Conservation (phyloP, 2,113 vertebrate genomes). For the Taurulus bubalis region DNA sequence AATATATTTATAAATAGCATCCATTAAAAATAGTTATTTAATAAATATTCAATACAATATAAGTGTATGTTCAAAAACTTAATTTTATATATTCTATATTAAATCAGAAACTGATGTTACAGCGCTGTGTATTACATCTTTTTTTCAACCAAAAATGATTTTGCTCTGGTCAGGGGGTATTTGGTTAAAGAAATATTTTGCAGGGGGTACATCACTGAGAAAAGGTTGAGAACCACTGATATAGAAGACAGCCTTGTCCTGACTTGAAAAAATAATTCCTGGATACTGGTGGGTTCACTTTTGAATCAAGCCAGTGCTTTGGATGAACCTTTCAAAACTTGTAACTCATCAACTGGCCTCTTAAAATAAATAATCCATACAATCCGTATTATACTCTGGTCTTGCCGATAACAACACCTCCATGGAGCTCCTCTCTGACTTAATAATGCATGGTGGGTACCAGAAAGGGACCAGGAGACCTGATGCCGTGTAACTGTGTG, state of each 20-base stretch:
- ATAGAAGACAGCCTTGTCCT: neutral
- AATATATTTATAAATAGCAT: no score
- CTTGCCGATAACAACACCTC: neutral
- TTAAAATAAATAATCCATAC: neutral
- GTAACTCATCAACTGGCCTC: neutral
- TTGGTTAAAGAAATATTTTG: no score
- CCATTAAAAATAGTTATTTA: no score
- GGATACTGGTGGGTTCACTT: neutral
- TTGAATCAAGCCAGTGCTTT: neutral
- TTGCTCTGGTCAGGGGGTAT: no score
- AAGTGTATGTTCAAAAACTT: no score
- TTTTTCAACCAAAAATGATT: no score
- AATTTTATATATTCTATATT: no score
- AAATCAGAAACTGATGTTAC: no score
- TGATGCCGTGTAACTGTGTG: conserved; percentile 4
- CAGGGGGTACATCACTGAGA: no score
- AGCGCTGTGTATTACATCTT: no score
- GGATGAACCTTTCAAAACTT: neutral
- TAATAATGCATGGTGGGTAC: conserved; percentile 33
- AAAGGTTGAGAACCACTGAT: no score
- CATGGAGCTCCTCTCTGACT: conserved; percentile 9
- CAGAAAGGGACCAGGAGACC: neutral
- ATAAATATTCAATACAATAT: no score
- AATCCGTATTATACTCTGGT: neutral
- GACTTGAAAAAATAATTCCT: neutral